These are phyloP conservation scores for Leiothrix lutea DNA, from an alignment of 2,113 vertebrate genomes.

Conservation along the genomic window DNA sequence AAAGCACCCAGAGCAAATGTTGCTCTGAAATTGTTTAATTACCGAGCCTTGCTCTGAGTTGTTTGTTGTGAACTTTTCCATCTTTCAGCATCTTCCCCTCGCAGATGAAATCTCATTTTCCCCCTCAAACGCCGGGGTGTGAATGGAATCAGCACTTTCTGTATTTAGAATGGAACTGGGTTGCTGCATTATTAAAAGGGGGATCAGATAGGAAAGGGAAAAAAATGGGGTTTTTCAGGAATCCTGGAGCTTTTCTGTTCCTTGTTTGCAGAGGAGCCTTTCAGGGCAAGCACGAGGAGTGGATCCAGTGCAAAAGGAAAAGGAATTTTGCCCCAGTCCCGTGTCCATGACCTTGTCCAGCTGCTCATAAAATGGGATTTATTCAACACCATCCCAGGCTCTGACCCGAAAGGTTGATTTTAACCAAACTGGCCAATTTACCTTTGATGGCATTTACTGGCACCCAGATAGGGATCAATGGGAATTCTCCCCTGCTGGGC, in stretches of 20 bases:
- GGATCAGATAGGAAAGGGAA: neutral
- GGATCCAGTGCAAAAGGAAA: neutral
- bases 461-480: neutral
- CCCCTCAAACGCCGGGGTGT: neutral
- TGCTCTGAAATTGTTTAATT: slow-evolving; percentile 25
- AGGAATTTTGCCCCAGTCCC: neutral
- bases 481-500: neutral
- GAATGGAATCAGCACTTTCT: neutral
- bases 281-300: neutral
- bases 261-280: neutral
- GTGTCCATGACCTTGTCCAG: neutral
- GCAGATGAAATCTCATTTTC: neutral
- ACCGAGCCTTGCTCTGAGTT: neutral
- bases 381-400: neutral
- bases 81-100: neutral
- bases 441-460: neutral
- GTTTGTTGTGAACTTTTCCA: neutral
- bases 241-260: neutral
- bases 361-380: neutral
- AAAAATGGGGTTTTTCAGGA: neutral
- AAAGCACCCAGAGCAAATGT: neutral
- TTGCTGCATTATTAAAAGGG: neutral
- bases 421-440: neutral
- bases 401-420: neutral
- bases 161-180: neutral